phyloP scores from a whole-genome alignment of 2,113 vertebrate genomes.

The Psettodes erumei region DNA sequence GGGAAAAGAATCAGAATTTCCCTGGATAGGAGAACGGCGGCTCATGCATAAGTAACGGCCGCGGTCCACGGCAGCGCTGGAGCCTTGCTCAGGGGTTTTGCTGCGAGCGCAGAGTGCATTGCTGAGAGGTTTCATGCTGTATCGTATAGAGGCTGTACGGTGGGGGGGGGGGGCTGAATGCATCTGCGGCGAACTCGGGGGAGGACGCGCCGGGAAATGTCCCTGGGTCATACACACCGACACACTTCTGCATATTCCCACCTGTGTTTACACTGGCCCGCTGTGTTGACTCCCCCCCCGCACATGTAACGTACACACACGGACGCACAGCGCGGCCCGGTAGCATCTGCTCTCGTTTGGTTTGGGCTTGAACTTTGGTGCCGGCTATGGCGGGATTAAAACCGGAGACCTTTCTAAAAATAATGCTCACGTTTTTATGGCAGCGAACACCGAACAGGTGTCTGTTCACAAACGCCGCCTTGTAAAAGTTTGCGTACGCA shows the following conservation, averaged over 20 bases:
- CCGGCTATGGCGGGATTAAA: not conserved
- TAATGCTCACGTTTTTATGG: not conserved
- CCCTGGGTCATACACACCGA: slow-evolving; percentile 65
- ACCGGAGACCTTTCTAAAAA: not conserved
- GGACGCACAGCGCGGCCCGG: slow-evolving; percentile 2
- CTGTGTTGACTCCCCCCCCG: slow-evolving; percentile 9
- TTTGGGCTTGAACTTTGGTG: not conserved
- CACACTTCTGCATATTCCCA: slow-evolving; percentile 47
- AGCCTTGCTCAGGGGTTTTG: slow-evolving; percentile 75
- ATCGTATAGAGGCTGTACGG: slow-evolving; percentile 64
- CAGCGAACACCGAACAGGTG: not conserved
- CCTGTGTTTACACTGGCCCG: slow-evolving; percentile 33
- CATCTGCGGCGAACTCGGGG: slow-evolving; percentile 46
- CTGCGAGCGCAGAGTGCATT: slow-evolving; percentile 63
- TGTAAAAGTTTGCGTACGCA: not conserved
- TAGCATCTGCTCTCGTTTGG: slow-evolving; percentile 48
- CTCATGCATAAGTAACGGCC: slow-evolving; percentile 80
- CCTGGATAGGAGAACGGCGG: slow-evolving; percentile 71
- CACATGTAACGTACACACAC: slow-evolving; percentile 13
- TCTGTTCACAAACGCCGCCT: not conserved
- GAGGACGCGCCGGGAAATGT: slow-evolving; percentile 46
- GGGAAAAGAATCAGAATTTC: slow-evolving; percentile 81
- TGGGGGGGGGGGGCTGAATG: slow-evolving; percentile 9
- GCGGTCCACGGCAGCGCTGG: slow-evolving; percentile 76
- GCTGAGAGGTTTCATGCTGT: slow-evolving; percentile 69